A percentile compares a stretch with the other conserved stretches of the same genome.
Conservation (phyloP, 2,888 invertebrate species). For the Coelopa pilipes region DNA sequence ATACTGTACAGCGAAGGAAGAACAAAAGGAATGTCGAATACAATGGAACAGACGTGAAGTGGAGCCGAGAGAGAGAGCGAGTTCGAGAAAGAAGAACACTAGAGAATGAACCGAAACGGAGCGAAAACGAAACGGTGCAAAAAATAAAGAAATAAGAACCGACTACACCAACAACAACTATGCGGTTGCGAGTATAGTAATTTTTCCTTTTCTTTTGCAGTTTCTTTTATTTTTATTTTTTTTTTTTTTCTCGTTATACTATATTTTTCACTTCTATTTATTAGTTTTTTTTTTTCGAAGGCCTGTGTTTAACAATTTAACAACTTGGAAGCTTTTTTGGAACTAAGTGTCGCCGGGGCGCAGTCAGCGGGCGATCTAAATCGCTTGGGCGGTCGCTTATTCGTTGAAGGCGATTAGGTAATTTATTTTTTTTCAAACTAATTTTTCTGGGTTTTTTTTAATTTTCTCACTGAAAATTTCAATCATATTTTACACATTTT, state of each 20-base stretch:
- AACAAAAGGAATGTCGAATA: neutral
- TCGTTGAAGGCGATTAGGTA: constrained; percentile 30
- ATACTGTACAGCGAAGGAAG: constrained; percentile 25
- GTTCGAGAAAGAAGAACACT: neutral
- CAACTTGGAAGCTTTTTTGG: neutral
- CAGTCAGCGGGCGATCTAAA: neutral
- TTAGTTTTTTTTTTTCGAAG: neutral
- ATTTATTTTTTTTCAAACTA: constrained; percentile 22
- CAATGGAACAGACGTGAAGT: constrained; percentile 16
- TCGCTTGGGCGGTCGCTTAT: neutral
- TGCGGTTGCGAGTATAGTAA: constrained; percentile 28
- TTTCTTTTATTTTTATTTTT: constrained; percentile 11
- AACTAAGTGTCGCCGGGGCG: neutral
- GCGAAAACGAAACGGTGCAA: neutral
- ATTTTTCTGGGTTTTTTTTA: constrained; percentile 14
- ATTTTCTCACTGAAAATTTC: constrained; percentile 8
- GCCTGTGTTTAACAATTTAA: constrained; percentile 7
- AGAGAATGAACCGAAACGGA: neutral
- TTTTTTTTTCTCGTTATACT: constrained; percentile 13
- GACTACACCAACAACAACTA: constrained; percentile 23
- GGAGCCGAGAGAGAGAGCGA: neutral
- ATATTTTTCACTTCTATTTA: constrained; percentile 12
- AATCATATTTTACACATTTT: neutral
- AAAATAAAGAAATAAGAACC: neutral
- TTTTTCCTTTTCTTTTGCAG: constrained; percentile 22